A percentile compares a stretch with the other conserved stretches of the same genome.
These are phyloP conservation scores for Sebastes kiyomatsui DNA, from an alignment of 2,797 vertebrate species.

Conservation along the genomic window DNA sequence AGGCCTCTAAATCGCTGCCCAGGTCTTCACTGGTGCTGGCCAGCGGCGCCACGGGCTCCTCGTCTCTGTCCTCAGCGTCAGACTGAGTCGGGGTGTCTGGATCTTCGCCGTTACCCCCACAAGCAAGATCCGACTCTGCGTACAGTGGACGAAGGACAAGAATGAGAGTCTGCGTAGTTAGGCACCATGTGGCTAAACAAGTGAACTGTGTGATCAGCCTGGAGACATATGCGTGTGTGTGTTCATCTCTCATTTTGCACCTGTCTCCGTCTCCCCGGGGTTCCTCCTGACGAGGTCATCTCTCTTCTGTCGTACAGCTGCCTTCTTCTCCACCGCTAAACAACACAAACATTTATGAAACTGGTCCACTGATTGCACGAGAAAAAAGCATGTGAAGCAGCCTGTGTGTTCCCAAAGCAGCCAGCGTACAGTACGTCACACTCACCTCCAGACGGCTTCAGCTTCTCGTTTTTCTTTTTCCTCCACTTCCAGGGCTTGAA, in stretches of 20 bases:
- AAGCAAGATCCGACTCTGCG: conserved; percentile 76
- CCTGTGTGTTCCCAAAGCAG: neutral
- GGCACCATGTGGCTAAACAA: conserved; percentile 31
- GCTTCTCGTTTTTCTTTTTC: conserved; percentile 98
- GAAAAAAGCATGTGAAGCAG: neutral
- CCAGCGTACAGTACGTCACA: neutral
- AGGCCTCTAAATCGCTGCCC: conserved; percentile 76
- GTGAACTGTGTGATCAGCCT: conserved; percentile 20
- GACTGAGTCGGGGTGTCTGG: conserved; percentile 73
- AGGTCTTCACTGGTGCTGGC: conserved; percentile 79
- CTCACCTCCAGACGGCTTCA: conserved; percentile 89
- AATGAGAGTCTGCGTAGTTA: conserved; percentile 4
- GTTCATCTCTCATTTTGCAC: conserved; percentile 59
- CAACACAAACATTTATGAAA: conserved; percentile 43
- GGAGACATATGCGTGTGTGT: neutral
- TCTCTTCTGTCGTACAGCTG: conserved; percentile 83
- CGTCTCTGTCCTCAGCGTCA: conserved; percentile 76
- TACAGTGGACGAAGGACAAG: neutral
- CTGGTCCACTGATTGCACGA: neutral
- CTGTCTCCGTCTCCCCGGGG: conserved; percentile 86
- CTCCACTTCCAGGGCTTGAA: conserved; percentile 99
- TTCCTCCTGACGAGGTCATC: conserved; percentile 89
- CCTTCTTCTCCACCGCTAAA: conserved; percentile 91
- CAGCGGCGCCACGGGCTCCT: conserved; percentile 72
- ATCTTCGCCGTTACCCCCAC: conserved; percentile 72